A percentile compares a stretch with the other conserved stretches of the same genome.
These are phyloP conservation scores for Leptobrachium leishanense DNA, from an alignment of 2,113 vertebrate genomes.

Conservation along the genomic window DNA sequence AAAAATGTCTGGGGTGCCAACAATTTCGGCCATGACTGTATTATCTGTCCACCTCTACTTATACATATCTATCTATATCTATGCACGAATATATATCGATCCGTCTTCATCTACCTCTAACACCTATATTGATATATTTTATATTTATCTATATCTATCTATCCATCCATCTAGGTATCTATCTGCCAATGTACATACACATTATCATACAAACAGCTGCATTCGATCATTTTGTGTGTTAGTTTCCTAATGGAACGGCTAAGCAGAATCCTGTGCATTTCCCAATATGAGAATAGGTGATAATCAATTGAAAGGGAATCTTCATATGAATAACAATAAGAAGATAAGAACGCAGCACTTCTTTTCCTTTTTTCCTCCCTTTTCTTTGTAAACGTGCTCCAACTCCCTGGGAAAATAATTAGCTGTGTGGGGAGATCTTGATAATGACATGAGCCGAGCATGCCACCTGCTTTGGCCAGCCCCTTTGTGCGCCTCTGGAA, in stretches of 20 bases:
- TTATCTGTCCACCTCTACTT: neutral
- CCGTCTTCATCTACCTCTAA: no score
- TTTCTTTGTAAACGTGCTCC: conserved; percentile 35
- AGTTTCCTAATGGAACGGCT: neutral
- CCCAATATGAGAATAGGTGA: neutral
- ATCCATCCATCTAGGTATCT: neutral
- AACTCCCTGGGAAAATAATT: conserved; percentile 58
- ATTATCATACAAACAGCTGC: neutral
- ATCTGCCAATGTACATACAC: neutral
- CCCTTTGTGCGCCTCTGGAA: conserved; percentile 68
- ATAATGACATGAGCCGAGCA: conserved; percentile 58
- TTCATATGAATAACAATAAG: conserved; percentile 23
- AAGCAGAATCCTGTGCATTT: neutral
- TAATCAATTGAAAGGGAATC: conserved; percentile 3
- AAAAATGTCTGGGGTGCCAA: no score
- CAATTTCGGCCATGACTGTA: no score
- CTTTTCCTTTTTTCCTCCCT: conserved; percentile 6
- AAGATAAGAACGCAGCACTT: conserved; percentile 38
- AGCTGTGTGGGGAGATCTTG: conserved; percentile 55
- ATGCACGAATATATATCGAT: neutral
- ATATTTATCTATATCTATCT: neutral
- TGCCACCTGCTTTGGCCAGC: conserved; percentile 66
- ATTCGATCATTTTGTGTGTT: no score
- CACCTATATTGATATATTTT: neutral
- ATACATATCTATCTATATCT: neutral